phyloP scores from a whole-genome alignment of 2,888 invertebrate genomes.

The Eretmocerus hayati region DNA sequence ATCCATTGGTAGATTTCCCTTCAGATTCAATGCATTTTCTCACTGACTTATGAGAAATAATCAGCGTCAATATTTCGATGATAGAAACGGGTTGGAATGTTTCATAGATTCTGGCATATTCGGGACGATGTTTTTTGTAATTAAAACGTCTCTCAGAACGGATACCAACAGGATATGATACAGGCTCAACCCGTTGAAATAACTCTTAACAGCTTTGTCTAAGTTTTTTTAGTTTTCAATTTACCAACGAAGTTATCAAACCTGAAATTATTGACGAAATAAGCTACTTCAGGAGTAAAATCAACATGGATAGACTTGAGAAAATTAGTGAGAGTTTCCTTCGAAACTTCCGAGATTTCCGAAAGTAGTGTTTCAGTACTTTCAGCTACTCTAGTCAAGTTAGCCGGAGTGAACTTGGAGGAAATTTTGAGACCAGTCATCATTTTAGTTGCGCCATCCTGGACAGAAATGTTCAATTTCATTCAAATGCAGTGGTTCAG shows the following conservation, averaged over 20 bases:
- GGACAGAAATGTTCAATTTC: too few species aligned
- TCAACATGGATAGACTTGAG: not conserved
- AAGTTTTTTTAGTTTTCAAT: not conserved
- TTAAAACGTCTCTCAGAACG: not conserved
- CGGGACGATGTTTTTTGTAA: not conserved
- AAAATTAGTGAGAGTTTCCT: too few species aligned
- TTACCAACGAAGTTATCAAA: not conserved
- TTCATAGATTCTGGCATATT: not conserved
- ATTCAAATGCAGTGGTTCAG: too few species aligned
- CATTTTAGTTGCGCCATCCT: too few species aligned
- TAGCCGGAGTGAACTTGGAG: too few species aligned
- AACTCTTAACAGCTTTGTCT: not conserved
- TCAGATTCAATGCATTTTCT: not conserved
- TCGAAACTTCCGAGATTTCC: too few species aligned
- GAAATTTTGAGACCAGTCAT: too few species aligned
- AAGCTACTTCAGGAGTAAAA: not conserved
- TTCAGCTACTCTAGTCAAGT: too few species aligned
- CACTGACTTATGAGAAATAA: constrained; percentile 4
- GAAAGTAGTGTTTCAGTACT: too few species aligned
- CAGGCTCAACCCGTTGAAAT: not conserved
- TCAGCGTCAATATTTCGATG: constrained; percentile 1
- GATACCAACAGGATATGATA: not conserved
- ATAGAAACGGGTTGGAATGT: constrained; percentile 1
- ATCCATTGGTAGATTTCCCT: not conserved
- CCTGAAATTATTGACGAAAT: not conserved